A percentile compares a stretch with the other conserved stretches of the same genome.
phyloP scores from a whole-genome alignment of 2,888 invertebrate genomes.

The Acrobasis repandana region DNA sequence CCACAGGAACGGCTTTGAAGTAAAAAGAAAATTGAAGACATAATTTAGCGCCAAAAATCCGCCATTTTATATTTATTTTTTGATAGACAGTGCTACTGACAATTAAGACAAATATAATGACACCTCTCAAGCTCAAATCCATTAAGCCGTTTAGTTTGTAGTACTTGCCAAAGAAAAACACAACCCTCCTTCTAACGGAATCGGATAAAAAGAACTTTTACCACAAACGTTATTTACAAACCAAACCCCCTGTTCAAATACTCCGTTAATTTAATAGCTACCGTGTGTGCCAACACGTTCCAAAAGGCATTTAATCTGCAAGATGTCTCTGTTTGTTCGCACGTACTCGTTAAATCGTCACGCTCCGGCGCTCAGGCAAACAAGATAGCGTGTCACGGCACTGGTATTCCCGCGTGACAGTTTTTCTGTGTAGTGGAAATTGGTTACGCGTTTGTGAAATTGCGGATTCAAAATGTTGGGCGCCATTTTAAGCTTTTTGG shows the following conservation, averaged over 20 bases:
- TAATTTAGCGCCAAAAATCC: too few relatives aligned
- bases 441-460: background rate
- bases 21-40: too few relatives aligned
- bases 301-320: slow-evolving; percentile 52
- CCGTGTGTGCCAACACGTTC: slow-evolving; percentile 26
- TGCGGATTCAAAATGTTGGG: too few relatives aligned
- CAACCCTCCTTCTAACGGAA: too few relatives aligned
- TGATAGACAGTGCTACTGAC: too few relatives aligned
- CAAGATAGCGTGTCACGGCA: slow-evolving; percentile 30
- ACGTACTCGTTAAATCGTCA: slow-evolving; percentile 64
- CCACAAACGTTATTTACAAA: background rate
- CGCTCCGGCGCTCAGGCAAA: slow-evolving; percentile 43
- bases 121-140: too few relatives aligned
- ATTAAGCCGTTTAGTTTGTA: too few relatives aligned
- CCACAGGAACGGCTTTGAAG: too few relatives aligned
- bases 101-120: too few relatives aligned
- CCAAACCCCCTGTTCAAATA: slow-evolving; percentile 7
- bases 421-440: slow-evolving; percentile 11
- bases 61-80: too few relatives aligned
- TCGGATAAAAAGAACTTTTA: background rate
- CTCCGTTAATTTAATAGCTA: slow-evolving; percentile 5
- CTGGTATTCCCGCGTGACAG: slow-evolving; percentile 13
- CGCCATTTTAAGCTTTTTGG: too few relatives aligned
- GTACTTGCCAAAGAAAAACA: too few relatives aligned
- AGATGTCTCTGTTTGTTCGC: slow-evolving; percentile 45